Base-by-base conservation (phyloP, 2,113 vertebrate species). In the Silurus glanis region DNA sequence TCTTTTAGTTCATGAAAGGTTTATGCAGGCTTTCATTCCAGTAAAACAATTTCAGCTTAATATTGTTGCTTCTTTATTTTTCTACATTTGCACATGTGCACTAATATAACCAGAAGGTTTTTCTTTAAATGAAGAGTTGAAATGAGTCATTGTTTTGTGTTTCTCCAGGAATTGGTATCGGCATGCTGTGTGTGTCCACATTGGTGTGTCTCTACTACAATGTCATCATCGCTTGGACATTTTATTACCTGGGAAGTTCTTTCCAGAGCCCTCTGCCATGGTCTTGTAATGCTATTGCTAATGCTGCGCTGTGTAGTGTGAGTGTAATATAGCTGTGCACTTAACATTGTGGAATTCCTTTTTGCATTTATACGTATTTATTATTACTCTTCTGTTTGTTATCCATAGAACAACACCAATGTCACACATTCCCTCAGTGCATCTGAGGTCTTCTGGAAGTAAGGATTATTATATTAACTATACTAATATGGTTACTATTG, bases 381-480 rank as follows among this genome's bases (percentile, higher is more conserved):
- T 58, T 47, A 45, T 80, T 80, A 17, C 47, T 59, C 23, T 16
- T 81, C 37, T 83, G 14, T 66, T 83, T 74, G 23, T 51, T 12
- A 66, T 78, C 21, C 21, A 62, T 87, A 91, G 89, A 93, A 93
- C 58, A 4, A 2, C 85, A 92, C 78, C 16, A 71, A 83, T 58
- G 28, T 76, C 78, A 92, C 92, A 0, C 81, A 76, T 69, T 0
- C 21, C 2, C 87, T 92, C 86, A 96, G 95, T 21, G 93, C 96
- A 83, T 90, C 95, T 0, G 96, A 96, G 82, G 87, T 91, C 0
- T 97, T 97, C 90, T 97, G 96, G 96, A 97, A 95, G 96, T 96
- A 92, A 95, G 96, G 91, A 62, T 56, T 84, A 82, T 84, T 16
- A 49, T 16, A 37, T 80, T 79, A 28, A 4, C 28, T 45, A 10